Base-by-base conservation (phyloP, 2,797 vertebrate genomes). In the Scomberomorus guttatus region DNA sequence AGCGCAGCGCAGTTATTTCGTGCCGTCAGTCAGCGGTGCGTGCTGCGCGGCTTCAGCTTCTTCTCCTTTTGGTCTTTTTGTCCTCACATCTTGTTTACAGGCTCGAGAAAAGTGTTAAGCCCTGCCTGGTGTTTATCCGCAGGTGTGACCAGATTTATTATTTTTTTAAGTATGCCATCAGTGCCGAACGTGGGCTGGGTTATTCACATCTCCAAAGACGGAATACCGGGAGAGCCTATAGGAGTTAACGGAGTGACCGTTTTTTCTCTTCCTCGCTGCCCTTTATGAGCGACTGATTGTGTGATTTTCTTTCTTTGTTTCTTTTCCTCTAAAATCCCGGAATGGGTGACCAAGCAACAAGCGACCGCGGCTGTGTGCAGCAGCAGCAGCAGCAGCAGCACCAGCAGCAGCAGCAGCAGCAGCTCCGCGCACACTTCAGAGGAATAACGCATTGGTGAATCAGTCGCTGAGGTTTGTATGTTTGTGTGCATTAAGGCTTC, bases 311-410 rank as follows among this genome's bases (percentile, higher is more conserved):
- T 25, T 20, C 44, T 59, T 32, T 63, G 6, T 44, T 32, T 74
- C 29, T 42, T 17, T 44, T n/a, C 6, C 37, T 58, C 44, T 46
- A n/a, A 69, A 27, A 29, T 51, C 65, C 46, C 34, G 78, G 64
- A 70, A 91, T 89, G 86, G 80, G 74, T 42, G 50, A 85, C 74
- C 67, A 62, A 92, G 95, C 95, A 95, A 95, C 95, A 95, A 95
- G 95, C 95, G 87, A 77, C 81, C 82, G 84, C 39, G 75, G 65
- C 73, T 80, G 80, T 29, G 72, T 48, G 73, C 69, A 44, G 69
- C 66, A 1, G 68, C 27, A 44, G 74, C 27, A 7, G 65, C 62
- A 13, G 72, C 66, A 1, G 68, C 27, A 44, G 74, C 27, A 7
- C 59, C 62, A 13, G 72, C 52, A 18, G 73, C 2, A 42, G 42